Evolutionary conservation across 2,113 vertebrate species (phyloP), one percentile per base, ranked within the genome.

Genomic region (Syngnathus scovelli): DNA sequence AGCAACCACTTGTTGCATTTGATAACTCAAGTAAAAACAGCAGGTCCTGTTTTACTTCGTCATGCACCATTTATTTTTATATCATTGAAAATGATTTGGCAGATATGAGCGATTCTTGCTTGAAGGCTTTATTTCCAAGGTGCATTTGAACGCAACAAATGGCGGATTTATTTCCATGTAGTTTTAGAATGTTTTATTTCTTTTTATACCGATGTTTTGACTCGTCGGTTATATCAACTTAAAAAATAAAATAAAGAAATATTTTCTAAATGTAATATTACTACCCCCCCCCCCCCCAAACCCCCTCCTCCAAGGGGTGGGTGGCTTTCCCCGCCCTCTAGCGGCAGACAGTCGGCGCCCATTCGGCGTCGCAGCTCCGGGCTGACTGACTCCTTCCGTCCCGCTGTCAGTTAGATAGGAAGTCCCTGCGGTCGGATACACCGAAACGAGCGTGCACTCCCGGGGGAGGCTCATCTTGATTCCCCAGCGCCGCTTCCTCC

Each of bases 311-410:
- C 51, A 10, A 33, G 27, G 27, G 27, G 27, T 13, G 37, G n/a
- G 43, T 1, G 58, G 44, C 49, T 19, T 62, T 73, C 13, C 41
- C 41, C 86, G 67, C 90, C 89, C 80, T 68, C 87, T 83, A 79
- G 86, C 85, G 88, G 86, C 78, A 4, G 2, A 52, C 71, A 4
- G 72, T 51, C 44, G 33, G 27, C 63, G 19, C 64, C 64, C 21
- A 66, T 0, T 21, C 46, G 58, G 78, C 75, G 77, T 77, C 76
- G 78, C 67, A 72, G 81, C 72, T 64, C 74, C 82, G 76, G 71
- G 55, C 55, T 58, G 55, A 58, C 55, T 27, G 36, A 71, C 46
- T 75, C 66, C 61, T 62, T 62, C 41, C 61, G 60, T 71, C 39
- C 72, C 58, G 66, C 64, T 66, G 77, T 43, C 79, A 64, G 60